Evolutionary conservation across 2,113 vertebrate genomes (phyloP), one percentile per base, ranked within the genome.

Genomic region (Mesocricetus auratus): DNA sequence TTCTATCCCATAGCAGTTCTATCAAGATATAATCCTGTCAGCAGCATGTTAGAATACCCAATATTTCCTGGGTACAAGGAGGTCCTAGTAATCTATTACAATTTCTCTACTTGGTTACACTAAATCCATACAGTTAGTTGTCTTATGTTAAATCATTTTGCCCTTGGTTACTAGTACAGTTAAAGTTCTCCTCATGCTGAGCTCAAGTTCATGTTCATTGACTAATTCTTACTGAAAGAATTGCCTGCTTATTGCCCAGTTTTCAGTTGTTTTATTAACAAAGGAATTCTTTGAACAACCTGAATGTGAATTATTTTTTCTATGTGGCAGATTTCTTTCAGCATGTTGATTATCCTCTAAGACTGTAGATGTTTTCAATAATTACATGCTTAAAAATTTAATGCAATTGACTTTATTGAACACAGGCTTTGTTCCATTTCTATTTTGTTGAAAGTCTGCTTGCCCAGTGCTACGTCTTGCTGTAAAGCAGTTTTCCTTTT

Each of bases 61-160:
- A 3, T 0, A 10, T 8, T 19, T 9, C 12, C 29, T 19, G 8
- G 1, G 0, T 5, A 5, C 42, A 42, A 42, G 13, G 12, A 82
- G 53, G 36, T 60, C 36, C 12, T 42, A 62, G n/a, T 39, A 82
- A 39, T 26, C 19, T 82, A 24, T 29, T 29, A 16, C 12, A 60
- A n/a, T 9, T 24, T 42, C 53, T 60, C 79, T 53, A 83, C n/a
- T 60, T 29, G 26, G 79, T 39, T 82, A 58, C 24, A 47, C 42
- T 47, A 75, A 47, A n/a, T 22, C 11, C 79, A 82, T 26, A 58
- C 11, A 4, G 5, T 16, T 79, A 36, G 58, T 50, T 36, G 6
- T n/a, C 6, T 90, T n/a, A 24, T 42, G 73, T 82, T 78, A 66
- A n/a, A 42, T 92, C 42, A n/a, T 29, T 68, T 87, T 64, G 21